A percentile compares a stretch with the other conserved stretches of the same genome.
phyloP scores from a whole-genome alignment of 2,888 invertebrate species.

The Cantharis rustica region DNA sequence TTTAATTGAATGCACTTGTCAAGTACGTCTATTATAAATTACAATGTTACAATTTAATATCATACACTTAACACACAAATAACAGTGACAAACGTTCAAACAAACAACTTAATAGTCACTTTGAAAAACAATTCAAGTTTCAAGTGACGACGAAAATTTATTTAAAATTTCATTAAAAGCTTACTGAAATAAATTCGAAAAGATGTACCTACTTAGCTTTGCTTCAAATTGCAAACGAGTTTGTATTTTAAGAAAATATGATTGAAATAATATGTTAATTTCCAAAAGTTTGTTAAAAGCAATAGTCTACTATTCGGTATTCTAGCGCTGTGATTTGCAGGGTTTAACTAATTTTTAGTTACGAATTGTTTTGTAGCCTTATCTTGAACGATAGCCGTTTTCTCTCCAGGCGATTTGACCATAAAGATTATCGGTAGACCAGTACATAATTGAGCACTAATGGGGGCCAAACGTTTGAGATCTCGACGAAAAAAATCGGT shows the following conservation, averaged over 20 bases:
- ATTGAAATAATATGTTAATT: neutral
- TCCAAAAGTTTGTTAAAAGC: no score
- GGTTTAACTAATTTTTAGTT: no score
- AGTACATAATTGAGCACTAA: no score
- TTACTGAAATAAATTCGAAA: neutral
- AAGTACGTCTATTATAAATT: neutral
- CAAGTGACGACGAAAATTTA: neutral
- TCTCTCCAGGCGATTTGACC: no score
- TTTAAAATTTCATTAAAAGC: neutral
- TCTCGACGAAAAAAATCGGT: no score
- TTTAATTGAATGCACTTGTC: neutral
- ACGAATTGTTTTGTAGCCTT: no score
- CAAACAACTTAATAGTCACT: neutral
- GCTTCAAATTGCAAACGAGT: neutral
- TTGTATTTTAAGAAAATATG: neutral
- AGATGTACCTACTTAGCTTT: neutral
- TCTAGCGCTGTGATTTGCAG: no score
- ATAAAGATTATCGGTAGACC: no score
- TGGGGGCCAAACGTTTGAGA: no score
- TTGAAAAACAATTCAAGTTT: neutral
- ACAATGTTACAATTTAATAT: slow-evolving; percentile 20
- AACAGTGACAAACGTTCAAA: neutral
- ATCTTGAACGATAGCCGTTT: no score
- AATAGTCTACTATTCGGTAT: no score
- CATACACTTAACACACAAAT: slow-evolving; percentile 19